Conservation (phyloP, 2,797 vertebrate genomes). For the Myotis pilosus region DNA sequence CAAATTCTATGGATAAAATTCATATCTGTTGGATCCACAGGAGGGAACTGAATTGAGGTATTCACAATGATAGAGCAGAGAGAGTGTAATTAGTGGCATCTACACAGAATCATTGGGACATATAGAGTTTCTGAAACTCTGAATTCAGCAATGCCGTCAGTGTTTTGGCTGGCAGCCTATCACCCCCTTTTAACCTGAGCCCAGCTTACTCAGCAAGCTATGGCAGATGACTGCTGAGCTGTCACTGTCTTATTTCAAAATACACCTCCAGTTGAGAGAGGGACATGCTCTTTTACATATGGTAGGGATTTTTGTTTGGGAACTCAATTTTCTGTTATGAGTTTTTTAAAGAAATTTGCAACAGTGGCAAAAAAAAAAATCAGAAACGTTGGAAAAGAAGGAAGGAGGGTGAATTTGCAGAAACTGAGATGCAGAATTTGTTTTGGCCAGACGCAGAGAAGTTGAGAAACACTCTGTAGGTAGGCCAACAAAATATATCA, state of each 20-base stretch:
- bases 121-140: slow-evolving; percentile 77
- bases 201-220: slow-evolving; percentile 78
- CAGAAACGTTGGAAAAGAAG: slow-evolving; percentile 46
- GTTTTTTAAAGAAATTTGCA: slow-evolving; percentile 64
- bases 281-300: slow-evolving; percentile 76
- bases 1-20: slow-evolving; percentile 45
- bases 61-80: slow-evolving; percentile 22
- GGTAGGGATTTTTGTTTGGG: slow-evolving; percentile 68
- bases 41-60: slow-evolving; percentile 24
- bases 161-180: slow-evolving; percentile 78
- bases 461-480: slow-evolving; percentile 31
- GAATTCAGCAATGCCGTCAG: slow-evolving; percentile 74
- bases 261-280: slow-evolving; percentile 73
- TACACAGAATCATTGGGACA: slow-evolving; percentile 71
- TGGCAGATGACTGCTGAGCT: slow-evolving; percentile 77
- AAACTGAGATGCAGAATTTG: slow-evolving; percentile 20
- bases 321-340: slow-evolving; percentile 61
- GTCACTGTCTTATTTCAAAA: slow-evolving; percentile 78
- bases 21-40: slow-evolving; percentile 17
- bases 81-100: slow-evolving; percentile 64
- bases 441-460: slow-evolving; percentile 49
- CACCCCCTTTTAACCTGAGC: slow-evolving; percentile 74
- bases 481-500: slow-evolving; percentile 40
- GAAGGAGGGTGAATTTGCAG: slow-evolving; percentile 3
- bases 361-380: not conserved